Percentiles rank a stretch among this genome's conserved stretches.
phyloP scores from a whole-genome alignment of 2,888 invertebrate species.

The Orchesella flavescens region DNA sequence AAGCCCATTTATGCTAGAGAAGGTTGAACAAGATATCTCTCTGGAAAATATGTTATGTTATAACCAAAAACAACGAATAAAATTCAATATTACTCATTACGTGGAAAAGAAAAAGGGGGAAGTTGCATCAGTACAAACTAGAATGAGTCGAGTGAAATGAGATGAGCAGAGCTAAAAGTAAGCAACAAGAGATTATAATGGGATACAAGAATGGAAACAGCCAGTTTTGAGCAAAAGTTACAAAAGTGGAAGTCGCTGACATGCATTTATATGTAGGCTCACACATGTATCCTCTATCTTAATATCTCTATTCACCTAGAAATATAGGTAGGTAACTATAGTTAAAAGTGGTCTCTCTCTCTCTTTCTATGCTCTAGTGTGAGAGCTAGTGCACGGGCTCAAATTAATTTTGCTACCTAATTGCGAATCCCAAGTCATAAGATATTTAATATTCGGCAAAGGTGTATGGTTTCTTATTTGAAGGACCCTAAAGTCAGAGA shows the following conservation, averaged over 20 bases:
- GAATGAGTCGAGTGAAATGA: slow-evolving; percentile 53
- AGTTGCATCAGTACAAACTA: slow-evolving; percentile 6
- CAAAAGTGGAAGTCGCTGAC: neutral
- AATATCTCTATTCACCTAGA: too few relatives aligned
- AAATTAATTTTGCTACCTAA: slow-evolving; percentile 72
- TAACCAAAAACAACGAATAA: slow-evolving; percentile 61
- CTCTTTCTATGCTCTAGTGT: slow-evolving; percentile 1
- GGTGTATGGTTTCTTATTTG: slow-evolving; percentile 61
- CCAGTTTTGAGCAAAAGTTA: neutral
- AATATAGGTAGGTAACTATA: too few relatives aligned
- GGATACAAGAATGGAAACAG: slow-evolving; percentile 47
- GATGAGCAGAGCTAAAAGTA: slow-evolving; percentile 57
- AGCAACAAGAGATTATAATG: slow-evolving; percentile 59
- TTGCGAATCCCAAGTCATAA: slow-evolving; percentile 72
- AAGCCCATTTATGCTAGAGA: neutral
- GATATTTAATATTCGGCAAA: slow-evolving; percentile 71
- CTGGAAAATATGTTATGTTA: slow-evolving; percentile 5
- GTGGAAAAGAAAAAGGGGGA: slow-evolving; percentile 39
- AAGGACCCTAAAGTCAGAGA: slow-evolving; percentile 34
- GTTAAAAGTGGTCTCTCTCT: neutral
- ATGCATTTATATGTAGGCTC: neutral
- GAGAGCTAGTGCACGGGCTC: slow-evolving; percentile 27
- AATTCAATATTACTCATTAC: slow-evolving; percentile 65
- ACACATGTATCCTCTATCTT: too few relatives aligned
- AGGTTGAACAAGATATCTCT: neutral